Conservation (phyloP, 92 coral and sea anemone species). For the Porites rus region DNA sequence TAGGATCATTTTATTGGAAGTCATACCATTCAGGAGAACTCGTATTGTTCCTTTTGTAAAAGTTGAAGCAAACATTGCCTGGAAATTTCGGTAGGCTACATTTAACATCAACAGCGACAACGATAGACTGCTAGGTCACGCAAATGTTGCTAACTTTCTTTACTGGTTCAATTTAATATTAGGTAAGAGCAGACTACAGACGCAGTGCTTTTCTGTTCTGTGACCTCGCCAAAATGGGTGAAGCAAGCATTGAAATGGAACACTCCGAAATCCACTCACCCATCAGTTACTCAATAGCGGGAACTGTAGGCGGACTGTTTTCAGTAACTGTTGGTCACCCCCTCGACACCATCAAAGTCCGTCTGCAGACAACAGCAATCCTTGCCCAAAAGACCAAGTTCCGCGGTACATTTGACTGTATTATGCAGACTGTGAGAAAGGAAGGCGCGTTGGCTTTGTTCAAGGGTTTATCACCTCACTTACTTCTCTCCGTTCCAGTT, state of each 20-base stretch:
- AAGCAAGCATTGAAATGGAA: not conserved
- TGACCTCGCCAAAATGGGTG: not conserved
- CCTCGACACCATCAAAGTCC: conserved; percentile 93
- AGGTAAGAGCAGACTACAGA: not conserved
- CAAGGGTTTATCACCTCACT: conserved; percentile 88
- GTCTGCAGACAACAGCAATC: conserved; percentile 79
- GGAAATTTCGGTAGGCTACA: too few species aligned
- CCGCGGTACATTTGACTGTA: conserved; percentile 80
- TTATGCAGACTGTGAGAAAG: conserved; percentile 66
- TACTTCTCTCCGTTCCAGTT: conserved; percentile 80
- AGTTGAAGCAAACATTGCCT: too few species aligned
- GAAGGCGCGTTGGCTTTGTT: conserved; percentile 87
- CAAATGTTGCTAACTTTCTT: not conserved
- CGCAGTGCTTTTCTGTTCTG: not conserved
- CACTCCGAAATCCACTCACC: conserved; percentile 61
- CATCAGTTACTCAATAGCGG: conserved; percentile 83
- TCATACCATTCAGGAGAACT: too few species aligned
- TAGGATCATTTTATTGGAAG: too few species aligned
- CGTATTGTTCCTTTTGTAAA: too few species aligned
- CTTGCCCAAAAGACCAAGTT: conserved; percentile 67
- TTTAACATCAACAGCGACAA: too few species aligned
- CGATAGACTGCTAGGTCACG: too few species aligned
- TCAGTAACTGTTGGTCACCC: conserved; percentile 88
- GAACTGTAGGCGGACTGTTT: conserved; percentile 89
- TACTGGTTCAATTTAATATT: not conserved